These are phyloP conservation scores for Sinodicranocentrus sp. DNA, from an alignment of 2,888 invertebrate species.

Conservation along the genomic window DNA sequence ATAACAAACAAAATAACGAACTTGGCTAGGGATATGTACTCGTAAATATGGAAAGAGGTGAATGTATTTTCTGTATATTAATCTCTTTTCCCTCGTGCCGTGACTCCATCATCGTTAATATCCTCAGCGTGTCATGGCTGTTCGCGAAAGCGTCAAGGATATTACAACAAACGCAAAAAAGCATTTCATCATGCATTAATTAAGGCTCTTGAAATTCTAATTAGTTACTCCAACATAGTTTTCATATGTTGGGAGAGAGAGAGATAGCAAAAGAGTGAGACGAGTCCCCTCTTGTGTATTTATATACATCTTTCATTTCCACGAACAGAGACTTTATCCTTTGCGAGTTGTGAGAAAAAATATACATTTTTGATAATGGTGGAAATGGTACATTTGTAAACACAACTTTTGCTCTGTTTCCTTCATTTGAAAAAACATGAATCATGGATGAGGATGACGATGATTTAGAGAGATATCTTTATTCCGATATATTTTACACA, in stretches of 20 bases:
- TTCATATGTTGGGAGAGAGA: slow-evolving; percentile 36
- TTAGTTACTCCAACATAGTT: slow-evolving; percentile 59
- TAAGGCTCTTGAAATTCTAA: slow-evolving; percentile 68
- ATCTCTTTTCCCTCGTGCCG: slow-evolving; percentile 37
- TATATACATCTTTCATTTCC: slow-evolving; percentile 6
- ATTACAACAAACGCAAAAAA: slow-evolving; percentile 55
- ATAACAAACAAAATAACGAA: too few relatives aligned
- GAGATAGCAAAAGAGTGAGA: background rate
- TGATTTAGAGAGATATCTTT: too few relatives aligned
- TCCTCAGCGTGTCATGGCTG: slow-evolving; percentile 43
- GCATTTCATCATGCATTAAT: slow-evolving; percentile 67
- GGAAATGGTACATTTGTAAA: background rate
- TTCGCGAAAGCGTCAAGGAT: slow-evolving; percentile 61
- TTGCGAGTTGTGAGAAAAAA: slow-evolving; percentile 16
- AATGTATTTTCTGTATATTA: slow-evolving; percentile 21
- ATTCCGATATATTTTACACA: too few relatives aligned
- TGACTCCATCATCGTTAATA: slow-evolving; percentile 49
- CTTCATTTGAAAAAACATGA: too few relatives aligned
- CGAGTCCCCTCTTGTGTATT: background rate
- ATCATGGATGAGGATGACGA: too few relatives aligned
- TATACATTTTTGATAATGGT: slow-evolving; percentile 2
- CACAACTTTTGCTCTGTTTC: too few relatives aligned
- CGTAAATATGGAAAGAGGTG: background rate
- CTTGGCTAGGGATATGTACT: too few relatives aligned
- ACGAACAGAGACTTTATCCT: slow-evolving; percentile 34